These are phyloP conservation scores for Sussaba pulchella DNA, from an alignment of 2,888 invertebrate genomes.

Conservation along the genomic window DNA sequence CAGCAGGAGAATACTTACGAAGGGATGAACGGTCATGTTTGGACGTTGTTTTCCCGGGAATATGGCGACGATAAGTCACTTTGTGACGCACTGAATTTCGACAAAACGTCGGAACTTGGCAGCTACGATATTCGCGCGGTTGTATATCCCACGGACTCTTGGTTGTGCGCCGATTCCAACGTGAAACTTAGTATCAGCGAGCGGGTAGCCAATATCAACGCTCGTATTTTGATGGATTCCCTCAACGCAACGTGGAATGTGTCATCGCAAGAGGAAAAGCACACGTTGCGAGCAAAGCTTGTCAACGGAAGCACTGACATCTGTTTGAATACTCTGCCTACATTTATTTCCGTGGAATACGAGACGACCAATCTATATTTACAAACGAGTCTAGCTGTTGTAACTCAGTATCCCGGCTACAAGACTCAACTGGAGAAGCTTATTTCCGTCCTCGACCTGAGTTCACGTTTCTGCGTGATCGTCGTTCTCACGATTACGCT, in stretches of 20 bases:
- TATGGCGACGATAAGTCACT: not conserved
- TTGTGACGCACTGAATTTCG: slow-evolving; percentile 29
- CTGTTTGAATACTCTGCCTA: too few relatives aligned
- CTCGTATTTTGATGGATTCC: too few relatives aligned
- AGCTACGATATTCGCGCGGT: slow-evolving; percentile 25
- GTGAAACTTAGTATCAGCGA: not conserved
- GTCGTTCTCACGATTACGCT: not conserved
- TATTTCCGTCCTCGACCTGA: not conserved
- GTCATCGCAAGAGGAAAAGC: too few relatives aligned
- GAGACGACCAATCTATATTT: not conserved
- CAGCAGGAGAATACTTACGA: slow-evolving; percentile 14
- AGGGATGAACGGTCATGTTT: not conserved
- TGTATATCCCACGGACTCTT: not conserved
- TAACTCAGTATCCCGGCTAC: slow-evolving; percentile 1
- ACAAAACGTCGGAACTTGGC: slow-evolving; percentile 24
- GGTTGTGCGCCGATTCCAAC: not conserved
- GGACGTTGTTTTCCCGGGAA: slow-evolving; percentile 16
- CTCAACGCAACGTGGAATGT: too few relatives aligned
- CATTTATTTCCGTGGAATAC: not conserved
- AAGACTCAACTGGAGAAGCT: slow-evolving; percentile 7
- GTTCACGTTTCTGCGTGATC: not conserved
- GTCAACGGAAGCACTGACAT: too few relatives aligned
- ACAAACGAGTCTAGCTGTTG: not conserved
- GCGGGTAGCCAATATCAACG: too few relatives aligned
- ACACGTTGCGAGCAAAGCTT: too few relatives aligned